A percentile compares a stretch with the other conserved stretches of the same genome.
phyloP scores from a whole-genome alignment of 2,888 invertebrate species.

The Hybos culiciformis region DNA sequence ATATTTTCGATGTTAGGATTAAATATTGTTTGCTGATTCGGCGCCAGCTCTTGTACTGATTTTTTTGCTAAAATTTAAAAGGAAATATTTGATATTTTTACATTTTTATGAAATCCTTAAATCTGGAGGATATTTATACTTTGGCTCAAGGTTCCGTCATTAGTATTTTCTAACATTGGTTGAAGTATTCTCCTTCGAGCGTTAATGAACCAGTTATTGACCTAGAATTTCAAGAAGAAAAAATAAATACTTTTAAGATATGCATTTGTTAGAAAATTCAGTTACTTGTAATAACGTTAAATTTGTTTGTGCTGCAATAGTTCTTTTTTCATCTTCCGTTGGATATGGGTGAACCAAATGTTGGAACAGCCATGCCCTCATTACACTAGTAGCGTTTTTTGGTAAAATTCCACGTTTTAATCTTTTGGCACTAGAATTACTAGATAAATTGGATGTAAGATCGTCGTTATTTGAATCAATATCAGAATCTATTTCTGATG shows the following conservation, averaged over 20 bases:
- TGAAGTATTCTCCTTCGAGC: conserved; percentile 80
- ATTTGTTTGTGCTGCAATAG: conserved; percentile 78
- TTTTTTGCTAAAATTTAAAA: no score
- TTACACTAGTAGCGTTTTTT: conserved; percentile 88
- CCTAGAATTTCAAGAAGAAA: conserved; percentile 30
- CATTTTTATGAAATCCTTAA: neutral
- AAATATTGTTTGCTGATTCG: neutral
- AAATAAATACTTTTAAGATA: neutral
- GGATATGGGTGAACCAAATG: conserved; percentile 94
- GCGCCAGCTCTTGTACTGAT: no score
- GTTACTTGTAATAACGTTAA: conserved; percentile 60
- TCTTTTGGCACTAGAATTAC: conserved; percentile 40
- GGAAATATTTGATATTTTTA: conserved; percentile 2
- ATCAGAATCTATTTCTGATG: conserved; percentile 36
- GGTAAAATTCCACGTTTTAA: conserved; percentile 86
- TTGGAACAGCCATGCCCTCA: conserved; percentile 94
- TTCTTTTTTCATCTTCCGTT: conserved; percentile 85
- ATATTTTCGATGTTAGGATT: neutral
- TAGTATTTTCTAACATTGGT: conserved; percentile 65
- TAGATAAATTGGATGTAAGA: conserved; percentile 38
- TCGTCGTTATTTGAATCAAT: conserved; percentile 45
- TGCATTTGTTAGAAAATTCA: no score
- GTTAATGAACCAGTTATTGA: conserved; percentile 91
- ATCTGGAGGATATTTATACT: neutral
- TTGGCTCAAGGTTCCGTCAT: conserved; percentile 14